These are phyloP conservation scores for Micromys minutus DNA, from an alignment of 2,113 vertebrate genomes.

Conservation along the genomic window DNA sequence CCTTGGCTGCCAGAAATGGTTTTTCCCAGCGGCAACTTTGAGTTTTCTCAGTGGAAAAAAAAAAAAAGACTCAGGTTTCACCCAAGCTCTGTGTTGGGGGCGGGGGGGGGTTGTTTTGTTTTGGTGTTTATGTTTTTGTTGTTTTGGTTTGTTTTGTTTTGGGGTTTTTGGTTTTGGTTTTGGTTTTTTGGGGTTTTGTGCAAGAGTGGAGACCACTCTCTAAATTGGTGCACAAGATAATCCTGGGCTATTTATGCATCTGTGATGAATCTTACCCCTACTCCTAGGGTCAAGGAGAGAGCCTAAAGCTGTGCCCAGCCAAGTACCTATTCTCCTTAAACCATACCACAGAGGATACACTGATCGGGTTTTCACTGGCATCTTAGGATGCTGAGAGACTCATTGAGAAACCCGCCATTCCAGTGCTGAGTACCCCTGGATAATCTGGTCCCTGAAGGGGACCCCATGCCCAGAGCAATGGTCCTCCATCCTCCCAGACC, in stretches of 20 bases:
- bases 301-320: neutral
- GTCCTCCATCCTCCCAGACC: rapidly evolving
- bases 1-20: neutral
- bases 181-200: neutral
- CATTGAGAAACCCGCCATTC: too few species aligned
- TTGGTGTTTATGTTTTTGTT: too few species aligned
- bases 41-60: neutral
- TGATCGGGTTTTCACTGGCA: rapidly evolving
- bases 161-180: too few species aligned
- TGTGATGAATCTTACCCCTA: too few species aligned
- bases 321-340: too few species aligned
- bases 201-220: neutral
- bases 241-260: neutral
- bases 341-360: neutral
- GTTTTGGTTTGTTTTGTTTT: too few species aligned
- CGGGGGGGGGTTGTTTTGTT: too few species aligned
- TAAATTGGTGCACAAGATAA: neutral
- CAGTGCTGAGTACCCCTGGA: too few species aligned
- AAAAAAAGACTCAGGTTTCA: neutral
- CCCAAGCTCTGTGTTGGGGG: rapidly evolving
- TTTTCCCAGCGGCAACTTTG: neutral
- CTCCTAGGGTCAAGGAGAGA: neutral
- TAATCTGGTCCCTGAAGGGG: too few species aligned
- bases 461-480: rapidly evolving
- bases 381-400: rapidly evolving